Evolutionary conservation across 2,888 invertebrate species (phyloP), one percentile per base, ranked within the genome.

Genomic region (Macropis europaea): DNA sequence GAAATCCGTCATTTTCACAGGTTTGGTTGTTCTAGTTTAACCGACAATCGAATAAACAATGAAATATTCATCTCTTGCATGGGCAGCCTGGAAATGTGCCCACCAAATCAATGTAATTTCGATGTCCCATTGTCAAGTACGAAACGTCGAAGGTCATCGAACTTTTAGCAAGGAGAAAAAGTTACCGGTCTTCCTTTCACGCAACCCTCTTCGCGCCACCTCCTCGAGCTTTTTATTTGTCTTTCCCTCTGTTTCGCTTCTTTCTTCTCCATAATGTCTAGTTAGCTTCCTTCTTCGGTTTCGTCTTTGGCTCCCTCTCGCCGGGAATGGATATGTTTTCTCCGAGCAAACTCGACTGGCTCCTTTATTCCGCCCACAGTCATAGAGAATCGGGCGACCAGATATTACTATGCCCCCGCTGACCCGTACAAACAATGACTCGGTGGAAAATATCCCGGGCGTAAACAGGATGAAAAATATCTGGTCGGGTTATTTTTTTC

Each of bases 361-460:
- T 67, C 69, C 47, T 61, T 54, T 69, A 73, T 71, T 79, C 67
- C 68, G 9, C 48, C 57, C 63, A 48, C 57, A 42, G 28, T 28
- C 15, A 28, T 26, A 22, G 28, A 53, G 4, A 75, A 64, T 54
- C 59, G 53, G 59, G 62, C 54, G 63, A 43, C 61, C 52, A 42
- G 73, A 73, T 73, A 78, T 81, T 81, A 76, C 64, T 69, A 76
- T 81, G 71, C 73, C 61, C 59, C 30, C 68, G 73, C 53, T 75
- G 80, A 78, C 73, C 76, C 78, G 68, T 78, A 56, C 69, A 81
- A 82, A 83, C 77, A 84, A 80, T 80, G 76, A 80, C 73, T 60
- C 48, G 60, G 76, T 50, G 53, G 70, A 83, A 79, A 78, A 53
- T 73, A 76, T 60, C 67, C 24, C 5, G 0, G 36, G 17, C 64